Percentiles rank a stretch among this genome's conserved stretches.
Conservation (phyloP, 2,888 invertebrate species). For the Stenichneumon culpator region DNA sequence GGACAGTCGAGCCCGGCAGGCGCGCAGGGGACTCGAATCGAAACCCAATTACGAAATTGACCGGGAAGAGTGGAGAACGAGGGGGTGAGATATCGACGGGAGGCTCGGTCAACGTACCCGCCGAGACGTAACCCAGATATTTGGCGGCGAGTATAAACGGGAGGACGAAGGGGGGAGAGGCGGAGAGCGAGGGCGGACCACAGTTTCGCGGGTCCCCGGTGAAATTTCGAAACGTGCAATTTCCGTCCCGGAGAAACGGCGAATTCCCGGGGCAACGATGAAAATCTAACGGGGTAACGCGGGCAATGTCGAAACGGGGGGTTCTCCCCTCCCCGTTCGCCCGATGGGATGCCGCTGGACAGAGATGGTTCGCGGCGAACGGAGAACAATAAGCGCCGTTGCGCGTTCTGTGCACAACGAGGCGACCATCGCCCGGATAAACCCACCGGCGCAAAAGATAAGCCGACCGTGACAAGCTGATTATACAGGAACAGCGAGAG, state of each 20-base stretch:
- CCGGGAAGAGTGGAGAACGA: conserved; percentile 55
- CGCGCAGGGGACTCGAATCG: conserved; percentile 63
- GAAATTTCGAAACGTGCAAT: conserved; percentile 71
- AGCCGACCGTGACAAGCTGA: conserved; percentile 53
- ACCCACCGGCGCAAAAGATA: conserved; percentile 29
- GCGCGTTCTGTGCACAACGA: background rate
- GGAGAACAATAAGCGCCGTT: conserved; percentile 56
- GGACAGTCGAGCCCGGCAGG: conserved; percentile 43
- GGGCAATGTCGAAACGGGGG: conserved; percentile 16
- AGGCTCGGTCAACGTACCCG: conserved; percentile 68
- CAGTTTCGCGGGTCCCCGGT: conserved; percentile 62
- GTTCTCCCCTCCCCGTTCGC: background rate
- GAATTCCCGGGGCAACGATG: conserved; percentile 67
- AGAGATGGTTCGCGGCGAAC: conserved; percentile 39
- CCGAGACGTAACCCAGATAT: conserved; percentile 72
- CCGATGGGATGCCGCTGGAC: conserved; percentile 22
- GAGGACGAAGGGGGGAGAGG: background rate
- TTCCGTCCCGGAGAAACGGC: conserved; percentile 64
- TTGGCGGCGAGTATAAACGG: conserved; percentile 49
- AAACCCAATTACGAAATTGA: conserved; percentile 73
- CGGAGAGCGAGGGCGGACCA: conserved; percentile 40
- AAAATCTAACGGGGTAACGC: conserved; percentile 64
- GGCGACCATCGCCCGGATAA: conserved; percentile 25
- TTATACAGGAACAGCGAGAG: conserved; percentile 16
- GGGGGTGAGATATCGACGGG: conserved; percentile 45